Evolutionary conservation across 2,797 vertebrate species (phyloP), one percentile per base, ranked within the genome.

Genomic region (Cottoperca gobio): DNA sequence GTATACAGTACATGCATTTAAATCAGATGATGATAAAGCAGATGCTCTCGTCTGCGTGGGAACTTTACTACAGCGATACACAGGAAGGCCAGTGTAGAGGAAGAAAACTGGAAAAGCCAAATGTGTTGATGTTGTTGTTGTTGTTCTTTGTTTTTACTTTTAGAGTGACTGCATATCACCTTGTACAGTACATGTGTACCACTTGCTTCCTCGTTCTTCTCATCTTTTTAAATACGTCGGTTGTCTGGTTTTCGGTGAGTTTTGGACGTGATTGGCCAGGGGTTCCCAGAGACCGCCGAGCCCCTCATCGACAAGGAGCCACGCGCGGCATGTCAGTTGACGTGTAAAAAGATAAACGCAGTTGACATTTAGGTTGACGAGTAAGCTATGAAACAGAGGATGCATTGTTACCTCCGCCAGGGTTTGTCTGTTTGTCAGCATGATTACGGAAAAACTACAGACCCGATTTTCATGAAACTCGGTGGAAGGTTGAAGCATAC

Each of bases 1-100:
- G 58, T 69, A 37, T 13, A 58, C 12, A 57, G 8, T 1, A 31
- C 6, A 62, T 64, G 42, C 33, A 74, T 79, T 67, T 71, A 46
- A 77, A 87, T 46, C 26, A 64, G 5, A 67, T 0, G 26, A 50
- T 24, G 64, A 39, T 49, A 55, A n/a, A 31, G 31, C 8, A 8
- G n/a, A 33, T 31, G 31, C 31, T 33, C 31, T 31, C 33, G 31
- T 33, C 31, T 33, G 31, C 33, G 8, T 33, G 31, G 31, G 31
- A 33, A 33, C 31, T 7, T 33, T 7, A 33, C 31, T 33, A 33
- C 31, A 33, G 31, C 6, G 33, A 6, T 33, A 33, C 31, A 33
- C 31, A 33, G 31, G 31, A 33, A 33, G 31, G n/a, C n/a, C n/a
- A n/a, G n/a, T n/a, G n/a, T n/a, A n/a, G n/a, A n/a, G n/a, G n/a